Conservation (phyloP, 2,797 vertebrate species). For the Carapus acus region DNA sequence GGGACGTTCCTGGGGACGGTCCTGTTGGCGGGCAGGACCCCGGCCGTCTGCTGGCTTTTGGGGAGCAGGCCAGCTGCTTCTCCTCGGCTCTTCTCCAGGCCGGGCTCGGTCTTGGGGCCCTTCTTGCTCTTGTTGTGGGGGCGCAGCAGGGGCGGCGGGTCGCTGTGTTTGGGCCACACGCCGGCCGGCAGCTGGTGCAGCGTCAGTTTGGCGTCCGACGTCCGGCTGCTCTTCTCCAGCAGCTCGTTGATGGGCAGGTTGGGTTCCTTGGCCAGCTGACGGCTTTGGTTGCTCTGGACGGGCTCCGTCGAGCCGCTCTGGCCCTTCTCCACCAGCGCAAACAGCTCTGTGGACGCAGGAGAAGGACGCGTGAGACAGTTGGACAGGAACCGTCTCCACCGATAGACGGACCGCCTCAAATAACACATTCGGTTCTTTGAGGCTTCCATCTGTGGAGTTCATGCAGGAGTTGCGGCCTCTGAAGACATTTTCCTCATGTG, state of each 20-base stretch:
- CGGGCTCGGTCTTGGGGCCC: constrained; percentile 65
- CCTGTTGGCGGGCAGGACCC: constrained; percentile 43
- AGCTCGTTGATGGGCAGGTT: constrained; percentile 71
- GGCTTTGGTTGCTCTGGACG: constrained; percentile 61
- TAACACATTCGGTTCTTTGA: no score
- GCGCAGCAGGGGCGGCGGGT: constrained; percentile 57
- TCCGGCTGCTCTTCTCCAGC: constrained; percentile 67
- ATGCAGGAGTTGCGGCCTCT: no score
- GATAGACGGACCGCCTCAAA: no score
- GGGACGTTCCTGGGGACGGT: constrained; percentile 50
- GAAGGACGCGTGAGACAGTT: not conserved
- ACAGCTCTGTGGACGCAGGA: constrained; percentile 59
- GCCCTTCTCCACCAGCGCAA: constrained; percentile 63
- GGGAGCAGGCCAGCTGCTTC: constrained; percentile 53
- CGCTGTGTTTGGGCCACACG: constrained; percentile 68
- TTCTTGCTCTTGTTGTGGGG: constrained; percentile 73
- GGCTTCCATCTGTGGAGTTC: no score
- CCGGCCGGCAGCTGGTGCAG: constrained; percentile 61
- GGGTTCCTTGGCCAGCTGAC: constrained; percentile 62
- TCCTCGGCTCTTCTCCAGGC: constrained; percentile 61
- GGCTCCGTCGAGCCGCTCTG: constrained; percentile 53
- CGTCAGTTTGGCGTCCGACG: constrained; percentile 62
- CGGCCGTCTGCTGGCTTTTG: constrained; percentile 47
- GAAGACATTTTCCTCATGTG: no score
- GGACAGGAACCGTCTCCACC: no score